Conservation (phyloP, 2,797 vertebrate species). For the Esox masquinongy region DNA sequence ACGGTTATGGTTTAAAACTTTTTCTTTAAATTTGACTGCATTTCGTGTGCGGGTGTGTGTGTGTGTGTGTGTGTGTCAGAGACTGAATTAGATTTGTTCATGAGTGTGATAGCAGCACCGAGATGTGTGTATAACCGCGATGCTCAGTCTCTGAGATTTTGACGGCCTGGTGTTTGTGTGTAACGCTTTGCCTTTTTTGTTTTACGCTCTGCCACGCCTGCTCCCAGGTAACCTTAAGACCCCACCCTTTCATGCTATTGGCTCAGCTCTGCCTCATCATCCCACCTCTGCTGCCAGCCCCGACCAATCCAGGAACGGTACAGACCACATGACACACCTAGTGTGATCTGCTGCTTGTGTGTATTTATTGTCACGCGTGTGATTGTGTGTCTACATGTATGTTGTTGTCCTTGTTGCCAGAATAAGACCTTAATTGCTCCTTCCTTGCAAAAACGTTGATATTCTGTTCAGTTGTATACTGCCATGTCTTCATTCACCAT, state of each 20-base stretch:
- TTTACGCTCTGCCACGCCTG: conserved; percentile 84
- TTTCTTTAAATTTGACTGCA: too few relatives aligned
- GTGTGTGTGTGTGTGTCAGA: conserved; percentile 1
- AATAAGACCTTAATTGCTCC: not conserved
- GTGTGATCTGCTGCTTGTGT: conserved; percentile 31
- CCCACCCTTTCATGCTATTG: conserved; percentile 84
- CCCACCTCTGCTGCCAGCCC: conserved; percentile 67
- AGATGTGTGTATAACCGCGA: not conserved
- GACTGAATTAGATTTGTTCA: not conserved
- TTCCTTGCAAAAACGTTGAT: not conserved
- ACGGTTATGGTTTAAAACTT: too few relatives aligned
- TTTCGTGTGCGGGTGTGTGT: not conserved
- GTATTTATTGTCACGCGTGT: conserved; percentile 2
- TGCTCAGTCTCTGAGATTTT: not conserved
- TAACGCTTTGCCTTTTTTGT: conserved; percentile 81
- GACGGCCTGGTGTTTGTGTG: conserved; percentile 18
- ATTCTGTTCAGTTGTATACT: not conserved
- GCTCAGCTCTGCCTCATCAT: conserved; percentile 84
- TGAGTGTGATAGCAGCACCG: conserved; percentile 23
- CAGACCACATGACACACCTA: conserved; percentile 59
- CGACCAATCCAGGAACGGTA: conserved; percentile 88
- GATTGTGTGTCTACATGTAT: not conserved
- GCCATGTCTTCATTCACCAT: not conserved
- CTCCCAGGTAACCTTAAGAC: conserved; percentile 94
- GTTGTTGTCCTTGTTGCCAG: not conserved